These are phyloP conservation scores for Pomatorhinus ruficollis DNA, from an alignment of 2,113 vertebrate species.

Conservation along the genomic window DNA sequence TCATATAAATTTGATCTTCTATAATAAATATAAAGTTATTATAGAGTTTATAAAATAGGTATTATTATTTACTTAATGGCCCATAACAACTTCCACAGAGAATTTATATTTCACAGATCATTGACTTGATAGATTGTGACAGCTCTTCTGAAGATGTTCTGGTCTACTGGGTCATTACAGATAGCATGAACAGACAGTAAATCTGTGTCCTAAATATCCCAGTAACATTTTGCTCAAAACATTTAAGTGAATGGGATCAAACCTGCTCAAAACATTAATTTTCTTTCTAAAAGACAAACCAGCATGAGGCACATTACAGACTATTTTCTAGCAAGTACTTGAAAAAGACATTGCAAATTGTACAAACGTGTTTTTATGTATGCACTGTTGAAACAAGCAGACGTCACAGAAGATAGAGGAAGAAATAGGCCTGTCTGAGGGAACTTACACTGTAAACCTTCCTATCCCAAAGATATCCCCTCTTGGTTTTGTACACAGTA, in stretches of 20 bases:
- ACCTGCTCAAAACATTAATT: background rate
- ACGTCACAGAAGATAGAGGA: background rate
- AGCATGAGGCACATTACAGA: background rate
- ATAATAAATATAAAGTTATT: conserved; percentile 56
- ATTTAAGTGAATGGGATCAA: background rate
- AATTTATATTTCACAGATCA: conserved; percentile 69
- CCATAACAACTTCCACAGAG: conserved; percentile 53
- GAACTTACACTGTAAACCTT: background rate
- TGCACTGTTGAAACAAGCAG: background rate
- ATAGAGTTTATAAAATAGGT: conserved; percentile 64
- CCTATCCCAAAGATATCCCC: background rate
- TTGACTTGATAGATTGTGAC: conserved; percentile 68
- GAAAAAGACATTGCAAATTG: background rate
- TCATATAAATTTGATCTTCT: conserved; percentile 14
- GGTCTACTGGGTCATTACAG: conserved; percentile 64
- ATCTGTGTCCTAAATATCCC: conserved; percentile 36
- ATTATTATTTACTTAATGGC: conserved; percentile 73
- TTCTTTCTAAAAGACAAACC: conserved; percentile 7
- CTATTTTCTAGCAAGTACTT: background rate
- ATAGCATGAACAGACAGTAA: conserved; percentile 48
- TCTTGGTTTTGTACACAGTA: background rate
- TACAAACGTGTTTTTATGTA: background rate
- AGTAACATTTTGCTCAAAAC: conserved; percentile 13
- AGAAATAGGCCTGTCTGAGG: background rate
- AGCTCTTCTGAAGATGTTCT: conserved; percentile 68